A percentile compares a stretch with the other conserved stretches of the same genome.
Conservation (phyloP, 2,797 vertebrate genomes). For the Gymnodraco acuticeps region DNA sequence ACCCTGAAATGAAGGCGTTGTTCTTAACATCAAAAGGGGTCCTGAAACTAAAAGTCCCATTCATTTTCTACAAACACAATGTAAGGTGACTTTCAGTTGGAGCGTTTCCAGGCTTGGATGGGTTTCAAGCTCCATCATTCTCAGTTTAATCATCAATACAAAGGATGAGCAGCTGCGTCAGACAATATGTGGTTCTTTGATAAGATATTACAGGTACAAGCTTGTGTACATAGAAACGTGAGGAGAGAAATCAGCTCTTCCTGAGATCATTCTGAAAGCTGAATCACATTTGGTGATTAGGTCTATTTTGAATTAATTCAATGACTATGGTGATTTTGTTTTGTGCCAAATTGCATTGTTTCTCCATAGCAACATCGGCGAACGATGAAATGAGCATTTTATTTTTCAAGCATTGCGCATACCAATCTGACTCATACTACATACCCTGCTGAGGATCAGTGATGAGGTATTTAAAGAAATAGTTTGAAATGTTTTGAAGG, state of each 20-base stretch:
- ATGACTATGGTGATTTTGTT: neutral
- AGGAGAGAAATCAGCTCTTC: neutral
- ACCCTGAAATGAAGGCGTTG: too few species aligned
- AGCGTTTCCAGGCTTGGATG: neutral
- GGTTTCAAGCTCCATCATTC: neutral
- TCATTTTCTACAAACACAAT: neutral
- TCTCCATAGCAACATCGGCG: too few species aligned
- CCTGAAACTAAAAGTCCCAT: neutral
- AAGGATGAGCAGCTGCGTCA: neutral
- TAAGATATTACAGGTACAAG: neutral
- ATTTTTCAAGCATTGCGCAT: too few species aligned
- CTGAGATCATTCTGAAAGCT: neutral
- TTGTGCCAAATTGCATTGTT: neutral
- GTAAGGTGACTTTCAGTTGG: neutral
- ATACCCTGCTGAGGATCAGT: too few species aligned
- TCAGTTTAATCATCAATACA: neutral
- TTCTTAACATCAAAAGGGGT: too few species aligned
- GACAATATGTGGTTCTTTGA: conserved; percentile 9
- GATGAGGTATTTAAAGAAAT: conserved; percentile 9
- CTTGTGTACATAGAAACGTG: neutral
- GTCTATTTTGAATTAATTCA: neutral
- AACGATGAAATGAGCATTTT: too few species aligned
- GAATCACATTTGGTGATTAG: neutral
- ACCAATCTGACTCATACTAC: too few species aligned
- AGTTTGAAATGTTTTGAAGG: neutral